These are phyloP conservation scores for Amblyornis subalaris DNA, from an alignment of 2,113 vertebrate species.

Conservation along the genomic window DNA sequence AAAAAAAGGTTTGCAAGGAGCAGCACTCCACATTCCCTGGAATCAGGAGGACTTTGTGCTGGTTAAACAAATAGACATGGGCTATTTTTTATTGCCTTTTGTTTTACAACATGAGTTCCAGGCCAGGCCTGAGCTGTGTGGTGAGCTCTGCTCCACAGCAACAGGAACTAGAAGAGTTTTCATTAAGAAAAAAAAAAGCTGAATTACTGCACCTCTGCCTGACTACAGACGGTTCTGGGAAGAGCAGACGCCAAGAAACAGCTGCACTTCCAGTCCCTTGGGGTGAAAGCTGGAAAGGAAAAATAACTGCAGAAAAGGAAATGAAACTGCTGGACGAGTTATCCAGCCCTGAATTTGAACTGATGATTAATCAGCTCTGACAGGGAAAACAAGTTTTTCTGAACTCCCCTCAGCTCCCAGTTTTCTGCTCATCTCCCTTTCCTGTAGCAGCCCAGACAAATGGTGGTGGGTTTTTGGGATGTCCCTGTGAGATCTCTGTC, in stretches of 20 bases:
- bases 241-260: fast-evolving
- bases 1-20: neutral
- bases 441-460: too few species aligned
- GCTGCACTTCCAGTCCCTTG: neutral
- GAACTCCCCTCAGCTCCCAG: neutral
- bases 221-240: neutral
- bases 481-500: neutral
- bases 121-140: fast-evolving
- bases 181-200: neutral
- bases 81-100: neutral
- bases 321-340: neutral
- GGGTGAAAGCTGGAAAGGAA: neutral
- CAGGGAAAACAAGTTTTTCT: neutral
- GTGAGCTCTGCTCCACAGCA: neutral
- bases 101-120: neutral
- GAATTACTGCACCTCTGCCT: neutral
- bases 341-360: neutral
- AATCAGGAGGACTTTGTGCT: neutral
- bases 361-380: neutral
- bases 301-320: neutral
- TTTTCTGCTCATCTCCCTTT: neutral
- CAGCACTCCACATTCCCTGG: neutral
- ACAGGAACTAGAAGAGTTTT: neutral
- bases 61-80: neutral
- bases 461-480: neutral